phyloP scores from a whole-genome alignment of 2,888 invertebrate genomes.

The Chironomus riparius region DNA sequence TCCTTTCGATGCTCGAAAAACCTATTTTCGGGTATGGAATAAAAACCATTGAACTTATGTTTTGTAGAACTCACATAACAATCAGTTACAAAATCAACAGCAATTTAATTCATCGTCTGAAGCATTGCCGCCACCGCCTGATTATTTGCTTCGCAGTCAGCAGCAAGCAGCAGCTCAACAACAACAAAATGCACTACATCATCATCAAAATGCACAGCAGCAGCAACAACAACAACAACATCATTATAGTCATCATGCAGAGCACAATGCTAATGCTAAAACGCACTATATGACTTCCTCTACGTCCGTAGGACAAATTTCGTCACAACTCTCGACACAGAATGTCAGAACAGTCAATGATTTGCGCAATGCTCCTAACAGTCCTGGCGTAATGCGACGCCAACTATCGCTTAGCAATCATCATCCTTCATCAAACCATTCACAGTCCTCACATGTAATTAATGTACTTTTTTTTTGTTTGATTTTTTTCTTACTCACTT shows the following conservation, averaged over 20 bases:
- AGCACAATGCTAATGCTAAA: slow-evolving; percentile 7
- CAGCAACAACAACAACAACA: slow-evolving; percentile 24
- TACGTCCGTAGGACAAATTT: slow-evolving; percentile 9
- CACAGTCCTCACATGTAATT: slow-evolving; percentile 28
- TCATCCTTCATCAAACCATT: slow-evolving; percentile 32
- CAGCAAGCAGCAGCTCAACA: slow-evolving; percentile 29
- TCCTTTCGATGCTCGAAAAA: neutral
- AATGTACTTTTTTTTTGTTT: slow-evolving; percentile 7
- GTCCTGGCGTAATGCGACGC: slow-evolving; percentile 64
- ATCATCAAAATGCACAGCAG: slow-evolving; percentile 3
- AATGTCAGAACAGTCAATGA: slow-evolving; percentile 77
- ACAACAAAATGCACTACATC: neutral
- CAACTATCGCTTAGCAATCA: slow-evolving; percentile 36
- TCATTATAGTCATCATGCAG: neutral
- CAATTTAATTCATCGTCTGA: slow-evolving; percentile 38
- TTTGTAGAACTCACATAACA: slow-evolving; percentile 24
- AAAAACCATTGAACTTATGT: neutral
- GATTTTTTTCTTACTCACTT: neutral
- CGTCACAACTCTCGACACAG: slow-evolving; percentile 34
- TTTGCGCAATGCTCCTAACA: slow-evolving; percentile 76
- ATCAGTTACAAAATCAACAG: slow-evolving; percentile 33
- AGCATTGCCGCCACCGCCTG: slow-evolving; percentile 42
- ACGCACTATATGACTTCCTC: slow-evolving; percentile 16
- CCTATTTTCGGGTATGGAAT: neutral
- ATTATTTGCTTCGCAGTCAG: slow-evolving; percentile 36